phyloP scores from a whole-genome alignment of 2,113 vertebrate genomes.

The Rallus limicola region DNA sequence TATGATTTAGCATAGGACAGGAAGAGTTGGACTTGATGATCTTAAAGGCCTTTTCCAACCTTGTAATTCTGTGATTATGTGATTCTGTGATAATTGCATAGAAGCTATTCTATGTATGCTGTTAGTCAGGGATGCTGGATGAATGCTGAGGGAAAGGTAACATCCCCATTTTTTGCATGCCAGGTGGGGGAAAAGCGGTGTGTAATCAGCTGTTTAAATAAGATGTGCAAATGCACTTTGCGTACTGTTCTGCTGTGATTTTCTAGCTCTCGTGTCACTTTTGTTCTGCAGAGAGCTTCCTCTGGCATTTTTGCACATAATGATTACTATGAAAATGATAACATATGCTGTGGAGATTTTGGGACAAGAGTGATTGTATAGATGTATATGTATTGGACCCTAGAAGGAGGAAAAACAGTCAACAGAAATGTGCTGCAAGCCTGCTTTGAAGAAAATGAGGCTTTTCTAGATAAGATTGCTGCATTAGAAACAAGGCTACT shows the following conservation, averaged over 20 bases:
- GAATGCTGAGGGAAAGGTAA: not conserved
- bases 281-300: not conserved
- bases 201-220: not conserved
- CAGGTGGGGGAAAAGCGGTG: accelerated
- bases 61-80: too few species aligned
- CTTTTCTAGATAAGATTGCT: not conserved
- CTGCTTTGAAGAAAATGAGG: not conserved
- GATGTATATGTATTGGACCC: not conserved
- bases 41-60: too few species aligned
- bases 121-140: too few species aligned
- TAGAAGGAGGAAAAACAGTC: not conserved
- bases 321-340: not conserved
- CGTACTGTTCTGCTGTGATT: too few species aligned
- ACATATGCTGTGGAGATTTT: not conserved
- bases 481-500: not conserved
- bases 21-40: too few species aligned
- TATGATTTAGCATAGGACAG: too few species aligned
- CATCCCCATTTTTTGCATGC: not conserved
- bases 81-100: too few species aligned
- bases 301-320: not conserved
- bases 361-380: not conserved
- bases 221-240: too few species aligned
- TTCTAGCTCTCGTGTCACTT: accelerated
- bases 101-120: accelerated
- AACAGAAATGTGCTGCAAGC: not conserved